Conservation (phyloP, 1,140 invertebrate genomes). For the Ceratosolen fusciceps region DNA sequence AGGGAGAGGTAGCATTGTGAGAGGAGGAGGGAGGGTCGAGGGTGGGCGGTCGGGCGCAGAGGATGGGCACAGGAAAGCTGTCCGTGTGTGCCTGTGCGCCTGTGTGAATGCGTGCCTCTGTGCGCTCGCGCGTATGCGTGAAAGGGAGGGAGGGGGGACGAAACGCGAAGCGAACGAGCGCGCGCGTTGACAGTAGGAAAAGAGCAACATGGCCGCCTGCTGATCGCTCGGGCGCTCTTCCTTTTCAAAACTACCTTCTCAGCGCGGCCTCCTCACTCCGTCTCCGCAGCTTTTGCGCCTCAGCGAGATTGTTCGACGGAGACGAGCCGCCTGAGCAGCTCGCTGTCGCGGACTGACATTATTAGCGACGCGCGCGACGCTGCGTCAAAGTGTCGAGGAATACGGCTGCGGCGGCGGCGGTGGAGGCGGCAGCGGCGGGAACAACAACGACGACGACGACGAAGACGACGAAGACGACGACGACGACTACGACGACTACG, state of each 20-base stretch:
- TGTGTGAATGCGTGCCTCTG: background rate
- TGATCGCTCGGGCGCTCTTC: conserved; percentile 54
- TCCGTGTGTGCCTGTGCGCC: background rate
- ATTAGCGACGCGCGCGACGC: background rate
- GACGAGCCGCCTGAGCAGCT: background rate
- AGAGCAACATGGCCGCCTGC: conserved; percentile 69
- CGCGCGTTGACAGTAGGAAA: conserved; percentile 26
- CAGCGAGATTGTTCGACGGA: background rate
- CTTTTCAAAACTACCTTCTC: conserved; percentile 19
- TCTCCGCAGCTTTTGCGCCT: background rate
- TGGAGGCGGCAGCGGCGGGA: no score
- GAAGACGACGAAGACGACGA: background rate
- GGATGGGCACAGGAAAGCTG: conserved; percentile 36
- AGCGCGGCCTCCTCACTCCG: background rate
- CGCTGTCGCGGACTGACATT: background rate
- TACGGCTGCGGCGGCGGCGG: background rate
- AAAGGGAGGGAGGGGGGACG: background rate
- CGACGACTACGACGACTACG: background rate
- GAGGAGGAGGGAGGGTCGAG: background rate
- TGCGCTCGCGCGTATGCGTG: background rate
- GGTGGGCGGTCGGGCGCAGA: background rate
- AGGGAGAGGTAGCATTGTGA: no score
- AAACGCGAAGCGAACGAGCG: background rate
- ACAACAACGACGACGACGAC: background rate
- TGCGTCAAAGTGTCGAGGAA: background rate